Base-by-base conservation (phyloP, 1,140 invertebrate species). In the Drosophila parabipectinata region DNA sequence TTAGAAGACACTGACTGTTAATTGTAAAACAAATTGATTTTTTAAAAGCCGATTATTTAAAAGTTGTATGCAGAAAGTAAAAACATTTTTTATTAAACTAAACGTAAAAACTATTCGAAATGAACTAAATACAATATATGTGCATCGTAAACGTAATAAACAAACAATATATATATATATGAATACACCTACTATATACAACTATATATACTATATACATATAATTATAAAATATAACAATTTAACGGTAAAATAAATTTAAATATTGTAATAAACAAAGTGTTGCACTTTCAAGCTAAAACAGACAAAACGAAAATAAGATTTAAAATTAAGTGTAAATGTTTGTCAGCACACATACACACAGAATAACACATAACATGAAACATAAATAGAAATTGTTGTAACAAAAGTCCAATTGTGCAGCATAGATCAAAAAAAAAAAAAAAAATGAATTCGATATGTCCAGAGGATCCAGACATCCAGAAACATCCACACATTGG, bases 1-100 rank as follows among this genome's bases (percentile, higher is more conserved):
- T 73, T 73, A 77, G 81, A 76, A 74, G 62, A 69, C 71, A 77
- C 59, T 91, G 90, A 91, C 90, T 91, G 90, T 91, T 91, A 91
- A 91, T 91, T 91, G 90, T 91, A 91, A 91, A 91, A 91, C 83
- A 91, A 91, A 90, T 91, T 91, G 72, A 85, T 91, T 91, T 87
- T 44, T 72, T 54, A 53, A 39, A 28, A 28, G 68, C 14, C 18
- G 26, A 30, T 67, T 47, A 30, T 67, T 68, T 69, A n/a, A 37
- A 67, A 67, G 41, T 54, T 55, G 8, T 53, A 67, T 53, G 57
- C 69, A 57, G 18, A 47, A 56, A 8, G 74, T 72, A 78, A 68
- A 76, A 76, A 68, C 45, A 77, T 72, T 76, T 69, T 63, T 83
- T 89, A 72, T 62, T 76, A 80, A 90, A 87, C 67, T 83, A 81